Conservation (phyloP, 2,797 vertebrate genomes). For the Nyctibius grandis region DNA sequence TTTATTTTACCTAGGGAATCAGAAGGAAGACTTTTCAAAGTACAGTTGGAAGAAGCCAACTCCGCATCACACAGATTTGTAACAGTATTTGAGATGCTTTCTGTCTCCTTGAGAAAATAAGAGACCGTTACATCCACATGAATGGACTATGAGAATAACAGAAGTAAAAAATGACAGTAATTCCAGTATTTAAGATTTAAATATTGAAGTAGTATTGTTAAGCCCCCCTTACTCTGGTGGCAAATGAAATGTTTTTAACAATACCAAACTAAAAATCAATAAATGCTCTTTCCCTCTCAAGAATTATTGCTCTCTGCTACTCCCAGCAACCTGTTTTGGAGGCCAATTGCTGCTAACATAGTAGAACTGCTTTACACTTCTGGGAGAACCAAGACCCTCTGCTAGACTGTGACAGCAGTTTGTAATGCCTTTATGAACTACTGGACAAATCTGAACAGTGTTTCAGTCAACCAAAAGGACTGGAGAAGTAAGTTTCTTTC, state of each 20-base stretch:
- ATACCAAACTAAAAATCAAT: not conserved
- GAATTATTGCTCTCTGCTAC: not conserved
- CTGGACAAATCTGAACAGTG: not conserved
- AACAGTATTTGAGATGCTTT: not conserved
- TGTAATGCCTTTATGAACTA: not conserved
- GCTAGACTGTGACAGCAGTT: not conserved
- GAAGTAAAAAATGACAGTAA: not conserved
- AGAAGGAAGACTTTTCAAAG: not conserved
- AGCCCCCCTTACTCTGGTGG: not conserved
- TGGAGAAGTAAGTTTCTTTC: not conserved
- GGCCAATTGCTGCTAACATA: not conserved
- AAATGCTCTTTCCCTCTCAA: not conserved
- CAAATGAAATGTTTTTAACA: not conserved
- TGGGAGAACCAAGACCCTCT: not conserved
- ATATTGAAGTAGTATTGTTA: not conserved
- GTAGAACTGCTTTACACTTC: not conserved
- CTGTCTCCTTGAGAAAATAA: slow-evolving; percentile 56
- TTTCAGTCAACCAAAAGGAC: not conserved
- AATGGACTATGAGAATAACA: not conserved
- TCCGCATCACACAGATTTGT: not conserved
- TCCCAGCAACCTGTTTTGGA: not conserved
- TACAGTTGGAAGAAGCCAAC: not conserved
- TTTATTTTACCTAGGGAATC: slow-evolving; percentile 34
- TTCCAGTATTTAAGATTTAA: not conserved
- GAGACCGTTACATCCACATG: not conserved